Evolutionary conservation across 2,113 vertebrate genomes (phyloP).

Genomic region (Vidua chalybeata): DNA sequence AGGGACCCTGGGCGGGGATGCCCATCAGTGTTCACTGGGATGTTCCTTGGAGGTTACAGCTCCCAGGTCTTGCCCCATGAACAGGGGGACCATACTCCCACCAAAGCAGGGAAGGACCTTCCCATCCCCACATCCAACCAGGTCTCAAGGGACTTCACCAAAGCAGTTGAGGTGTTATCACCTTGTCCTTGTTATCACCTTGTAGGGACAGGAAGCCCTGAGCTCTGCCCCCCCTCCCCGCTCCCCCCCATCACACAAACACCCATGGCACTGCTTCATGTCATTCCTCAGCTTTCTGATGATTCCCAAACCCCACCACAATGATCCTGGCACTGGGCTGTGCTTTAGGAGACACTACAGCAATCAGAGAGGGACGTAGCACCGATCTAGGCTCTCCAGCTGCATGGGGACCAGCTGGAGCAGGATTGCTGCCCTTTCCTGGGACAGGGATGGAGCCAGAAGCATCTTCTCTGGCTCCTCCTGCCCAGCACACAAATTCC

Average conservation of each 20-base stretch:
- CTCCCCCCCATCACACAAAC: background rate
- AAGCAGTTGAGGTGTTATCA: background rate
- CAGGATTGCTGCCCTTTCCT: rapidly evolving
- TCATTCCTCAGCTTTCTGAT: background rate
- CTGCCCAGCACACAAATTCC: background rate
- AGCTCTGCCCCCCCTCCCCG: background rate
- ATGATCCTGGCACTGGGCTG: background rate
- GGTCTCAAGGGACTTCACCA: background rate
- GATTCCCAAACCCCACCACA: background rate
- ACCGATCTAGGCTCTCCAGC: rapidly evolving
- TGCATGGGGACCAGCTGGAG: background rate
- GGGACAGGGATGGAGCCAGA: background rate
- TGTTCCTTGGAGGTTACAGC: background rate
- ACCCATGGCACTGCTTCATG: rapidly evolving
- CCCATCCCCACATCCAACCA: background rate
- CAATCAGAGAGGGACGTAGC: background rate
- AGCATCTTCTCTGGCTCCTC: background rate
- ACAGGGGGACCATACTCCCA: background rate
- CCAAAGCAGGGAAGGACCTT: background rate
- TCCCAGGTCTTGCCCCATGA: background rate
- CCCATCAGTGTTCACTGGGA: background rate
- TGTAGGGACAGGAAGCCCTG: background rate
- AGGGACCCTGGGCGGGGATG: rapidly evolving
- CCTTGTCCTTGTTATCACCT: background rate
- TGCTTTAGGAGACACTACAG: background rate